phyloP scores from a whole-genome alignment of 2,797 vertebrate species.

The Bradypodion ventrale region DNA sequence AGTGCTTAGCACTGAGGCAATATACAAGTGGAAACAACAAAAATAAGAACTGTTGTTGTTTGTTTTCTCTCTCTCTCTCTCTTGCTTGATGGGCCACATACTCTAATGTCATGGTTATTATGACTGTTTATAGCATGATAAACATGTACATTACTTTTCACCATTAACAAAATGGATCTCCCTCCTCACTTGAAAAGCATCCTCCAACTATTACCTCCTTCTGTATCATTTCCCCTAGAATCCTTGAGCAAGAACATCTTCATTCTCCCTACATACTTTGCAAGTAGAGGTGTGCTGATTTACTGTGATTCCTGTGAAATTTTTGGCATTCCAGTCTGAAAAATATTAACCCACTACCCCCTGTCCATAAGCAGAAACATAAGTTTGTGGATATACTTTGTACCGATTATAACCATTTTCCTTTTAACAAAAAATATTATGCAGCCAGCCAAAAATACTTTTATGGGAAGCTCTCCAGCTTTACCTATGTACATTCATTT shows the following conservation, averaged over 20 bases:
- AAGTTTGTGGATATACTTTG: not conserved
- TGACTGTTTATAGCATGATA: not conserved
- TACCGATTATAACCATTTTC: not conserved
- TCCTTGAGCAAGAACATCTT: slow-evolving; percentile 28
- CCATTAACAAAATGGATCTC: not conserved
- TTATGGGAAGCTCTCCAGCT: not conserved
- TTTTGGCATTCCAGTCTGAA: no score
- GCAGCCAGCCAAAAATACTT: slow-evolving; percentile 5
- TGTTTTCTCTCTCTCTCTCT: no score
- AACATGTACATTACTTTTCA: not conserved
- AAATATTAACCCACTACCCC: no score
- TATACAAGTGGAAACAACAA: no score
- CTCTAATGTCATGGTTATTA: no score
- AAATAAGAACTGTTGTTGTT: no score
- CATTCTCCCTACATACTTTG: not conserved
- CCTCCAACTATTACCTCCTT: no score
- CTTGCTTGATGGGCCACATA: not conserved
- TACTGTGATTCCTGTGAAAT: no score
- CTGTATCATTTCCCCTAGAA: not conserved
- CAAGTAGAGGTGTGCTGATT: not conserved
- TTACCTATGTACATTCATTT: not conserved
- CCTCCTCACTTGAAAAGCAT: not conserved
- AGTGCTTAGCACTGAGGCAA: no score
- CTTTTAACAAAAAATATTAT: slow-evolving; percentile 6
- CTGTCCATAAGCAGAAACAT: not conserved